Conservation (phyloP, 2,797 vertebrate species). For the Poecilia wingei region DNA sequence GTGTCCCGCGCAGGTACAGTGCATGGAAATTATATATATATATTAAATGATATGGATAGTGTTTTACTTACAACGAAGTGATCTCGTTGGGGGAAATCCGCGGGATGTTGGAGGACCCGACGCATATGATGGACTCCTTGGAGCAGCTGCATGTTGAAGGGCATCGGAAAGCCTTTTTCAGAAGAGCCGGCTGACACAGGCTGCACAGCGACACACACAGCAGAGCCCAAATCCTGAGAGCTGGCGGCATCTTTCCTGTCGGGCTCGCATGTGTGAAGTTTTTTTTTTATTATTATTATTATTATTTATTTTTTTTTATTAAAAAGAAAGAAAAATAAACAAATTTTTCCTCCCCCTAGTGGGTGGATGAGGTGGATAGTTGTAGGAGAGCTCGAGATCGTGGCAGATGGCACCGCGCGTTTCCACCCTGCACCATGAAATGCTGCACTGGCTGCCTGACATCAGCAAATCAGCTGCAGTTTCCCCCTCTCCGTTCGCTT, state of each 20-base stretch:
- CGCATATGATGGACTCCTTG: slow-evolving; percentile 95
- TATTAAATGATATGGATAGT: not conserved
- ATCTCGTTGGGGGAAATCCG: slow-evolving; percentile 87
- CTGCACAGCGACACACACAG: slow-evolving; percentile 74
- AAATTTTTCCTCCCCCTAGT: too few species aligned
- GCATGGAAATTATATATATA: too few species aligned
- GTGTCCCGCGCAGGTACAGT: not conserved
- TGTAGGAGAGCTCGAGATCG: slow-evolving; percentile 35
- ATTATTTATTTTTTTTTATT: not conserved
- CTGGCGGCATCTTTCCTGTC: slow-evolving; percentile 76
- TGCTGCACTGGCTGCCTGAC: slow-evolving; percentile 88
- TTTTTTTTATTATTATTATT: not conserved
- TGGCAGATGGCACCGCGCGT: slow-evolving; percentile 61
- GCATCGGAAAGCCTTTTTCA: slow-evolving; percentile 84
- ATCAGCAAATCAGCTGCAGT: slow-evolving; percentile 88
- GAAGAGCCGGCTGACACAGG: slow-evolving; percentile 73
- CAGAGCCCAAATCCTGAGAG: slow-evolving; percentile 73
- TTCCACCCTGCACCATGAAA: slow-evolving; percentile 84
- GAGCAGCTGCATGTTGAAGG: slow-evolving; percentile 93
- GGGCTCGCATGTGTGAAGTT: slow-evolving; percentile 71
- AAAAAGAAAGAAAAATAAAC: not conserved
- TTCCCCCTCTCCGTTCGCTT: slow-evolving; percentile 66
- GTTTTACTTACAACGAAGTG: slow-evolving; percentile 89
- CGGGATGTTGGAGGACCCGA: slow-evolving; percentile 87
- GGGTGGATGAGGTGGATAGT: not conserved